Base-by-base conservation (phyloP, 2,113 vertebrate genomes). In the Campylorhamphus procurvoides region DNA sequence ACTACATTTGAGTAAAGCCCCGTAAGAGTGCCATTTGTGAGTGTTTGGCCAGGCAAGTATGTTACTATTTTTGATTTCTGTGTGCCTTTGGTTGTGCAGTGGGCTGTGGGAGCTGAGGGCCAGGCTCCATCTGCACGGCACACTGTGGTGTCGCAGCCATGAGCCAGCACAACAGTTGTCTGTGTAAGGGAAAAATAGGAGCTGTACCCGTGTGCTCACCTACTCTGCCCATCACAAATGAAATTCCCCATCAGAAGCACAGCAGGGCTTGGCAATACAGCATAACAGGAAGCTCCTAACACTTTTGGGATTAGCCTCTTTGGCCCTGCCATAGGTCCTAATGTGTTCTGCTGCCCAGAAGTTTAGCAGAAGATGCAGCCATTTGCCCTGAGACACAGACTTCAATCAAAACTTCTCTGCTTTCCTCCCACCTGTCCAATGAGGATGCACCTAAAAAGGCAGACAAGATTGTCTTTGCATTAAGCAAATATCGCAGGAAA, bases 51-150 rank as follows among this genome's bases (percentile, higher is more conserved):
- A 59, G 56, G 52, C 37, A 60, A 64, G 5, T 11, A 8, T 28
- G 69, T 79, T 87, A 47, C 78, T 91, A 20, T 49, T 82, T 93
- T 72, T 79, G 3, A 44, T 93, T 78, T 79, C 53, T 64, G 18
- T 68, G 81, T 4, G 10, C 76, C 27, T 87, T 81, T 73, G 46
- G 50, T 71, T 73, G 35, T 37, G 37, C 56, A 8, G 44, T 44
- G 44, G 28, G 67, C 64, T 84, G 69, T 76, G 74, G 49, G 40
- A 84, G 78, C 50, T 55, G 66, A 82, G 74, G 47, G 11, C 74
- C 40, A 42, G 47, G 40, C 42, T 93, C 46, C 39, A 11, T 66
- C 68, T 53, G 64, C 29, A 3, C 53, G 9, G 22, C 0, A 0
- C 29, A 46, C 37, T 84, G n/a, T 58, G 73, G 59, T 84, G 18